Percentiles rank a stretch among this genome's conserved stretches.
Evolutionary conservation across 2,888 invertebrate species (phyloP).

Genomic region (Ellobium chinense): DNA sequence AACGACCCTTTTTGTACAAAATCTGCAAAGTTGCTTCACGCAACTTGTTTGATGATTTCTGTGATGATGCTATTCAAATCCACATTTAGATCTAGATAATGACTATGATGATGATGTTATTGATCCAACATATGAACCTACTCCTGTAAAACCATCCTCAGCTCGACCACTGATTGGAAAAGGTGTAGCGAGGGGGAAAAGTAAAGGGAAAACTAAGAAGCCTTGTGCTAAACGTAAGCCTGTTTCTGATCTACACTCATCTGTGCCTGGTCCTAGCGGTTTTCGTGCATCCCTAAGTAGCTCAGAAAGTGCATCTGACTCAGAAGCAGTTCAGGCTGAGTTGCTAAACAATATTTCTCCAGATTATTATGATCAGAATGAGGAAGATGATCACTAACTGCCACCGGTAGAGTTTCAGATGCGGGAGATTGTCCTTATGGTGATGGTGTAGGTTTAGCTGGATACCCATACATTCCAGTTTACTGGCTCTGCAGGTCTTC

Average conservation of each 20-base stretch:
- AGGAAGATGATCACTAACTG: no score
- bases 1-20: background rate
- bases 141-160: background rate
- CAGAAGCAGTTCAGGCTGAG: no score
- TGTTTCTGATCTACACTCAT: background rate
- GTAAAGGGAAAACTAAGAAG: background rate
- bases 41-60: background rate
- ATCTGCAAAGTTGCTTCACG: background rate
- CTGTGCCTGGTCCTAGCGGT: background rate
- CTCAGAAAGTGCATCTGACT: background rate
- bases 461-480: no score
- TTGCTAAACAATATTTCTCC: no score
- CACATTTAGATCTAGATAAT: background rate
- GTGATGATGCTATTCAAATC: background rate
- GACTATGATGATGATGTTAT: background rate
- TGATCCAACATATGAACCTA: background rate
- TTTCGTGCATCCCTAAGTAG: background rate
- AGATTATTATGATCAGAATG: no score
- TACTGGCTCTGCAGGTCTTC: no score
- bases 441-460: no score
- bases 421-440: no score
- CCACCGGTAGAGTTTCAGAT: no score
- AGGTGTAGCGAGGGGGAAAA: background rate
- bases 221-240: background rate
- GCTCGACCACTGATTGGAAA: background rate